Percentiles rank a stretch among this genome's conserved stretches.
These are phyloP conservation scores for Melanocharis versteri DNA, from an alignment of 2,113 vertebrate genomes.

Conservation along the genomic window DNA sequence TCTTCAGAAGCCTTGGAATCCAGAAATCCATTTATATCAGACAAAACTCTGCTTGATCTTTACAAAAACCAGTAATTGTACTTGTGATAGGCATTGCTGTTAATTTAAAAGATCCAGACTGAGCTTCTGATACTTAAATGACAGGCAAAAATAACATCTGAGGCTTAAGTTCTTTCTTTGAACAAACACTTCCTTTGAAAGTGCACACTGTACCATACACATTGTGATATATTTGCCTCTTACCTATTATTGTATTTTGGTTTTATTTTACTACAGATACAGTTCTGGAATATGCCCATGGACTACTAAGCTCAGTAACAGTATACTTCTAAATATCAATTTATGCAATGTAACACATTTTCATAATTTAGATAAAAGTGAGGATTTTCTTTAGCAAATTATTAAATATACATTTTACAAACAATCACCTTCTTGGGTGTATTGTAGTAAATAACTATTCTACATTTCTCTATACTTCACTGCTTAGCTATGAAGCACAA, in stretches of 20 bases:
- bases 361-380: not conserved
- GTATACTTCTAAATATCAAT: not conserved
- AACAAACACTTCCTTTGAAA: slow-evolving; percentile 21
- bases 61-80: not conserved
- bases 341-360: not conserved
- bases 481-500: not conserved
- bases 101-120: slow-evolving; percentile 33
- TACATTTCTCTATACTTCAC: not conserved
- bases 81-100: not conserved
- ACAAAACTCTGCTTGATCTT: slow-evolving; percentile 23
- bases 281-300: slow-evolving; percentile 13
- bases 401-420: slow-evolving; percentile 16
- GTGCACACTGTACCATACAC: not conserved
- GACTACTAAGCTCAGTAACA: not conserved
- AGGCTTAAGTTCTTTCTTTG: not conserved
- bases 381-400: not conserved
- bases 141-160: not conserved
- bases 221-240: not conserved
- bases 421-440: not conserved
- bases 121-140: not conserved
- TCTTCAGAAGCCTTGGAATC: slow-evolving; percentile 14
- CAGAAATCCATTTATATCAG: slow-evolving; percentile 19
- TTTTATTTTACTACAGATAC: not conserved
- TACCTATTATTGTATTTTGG: not conserved
- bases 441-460: not conserved